Evolutionary conservation across 2,797 vertebrate species (phyloP).

Genomic region (Galagoides demidoff): DNA sequence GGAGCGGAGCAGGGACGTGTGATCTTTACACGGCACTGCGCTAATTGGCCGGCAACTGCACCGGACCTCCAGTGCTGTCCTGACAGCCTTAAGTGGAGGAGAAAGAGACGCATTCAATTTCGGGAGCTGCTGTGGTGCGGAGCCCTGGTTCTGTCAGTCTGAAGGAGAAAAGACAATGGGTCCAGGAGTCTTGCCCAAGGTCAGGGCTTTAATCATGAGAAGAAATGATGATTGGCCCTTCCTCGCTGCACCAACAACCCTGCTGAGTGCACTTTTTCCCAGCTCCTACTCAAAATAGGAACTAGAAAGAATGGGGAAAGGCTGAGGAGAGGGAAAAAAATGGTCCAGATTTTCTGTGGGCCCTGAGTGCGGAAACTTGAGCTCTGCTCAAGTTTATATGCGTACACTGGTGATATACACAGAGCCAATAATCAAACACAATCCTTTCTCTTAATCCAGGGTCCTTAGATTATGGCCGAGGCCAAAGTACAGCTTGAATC

Average conservation of each 20-base stretch:
- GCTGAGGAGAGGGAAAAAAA: neutral
- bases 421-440: neutral
- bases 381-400: neutral
- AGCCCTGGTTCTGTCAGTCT: neutral
- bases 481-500: neutral
- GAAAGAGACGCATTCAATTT: neutral
- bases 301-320: neutral
- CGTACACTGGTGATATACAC: neutral
- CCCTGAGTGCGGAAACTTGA: neutral
- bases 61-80: neutral
- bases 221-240: neutral
- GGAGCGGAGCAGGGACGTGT: slow-evolving; percentile 1
- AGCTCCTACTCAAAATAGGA: slow-evolving; percentile 24
- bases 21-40: neutral
- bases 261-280: neutral
- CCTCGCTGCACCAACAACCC: neutral
- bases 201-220: neutral
- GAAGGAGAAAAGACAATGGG: neutral
- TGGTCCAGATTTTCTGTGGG: neutral
- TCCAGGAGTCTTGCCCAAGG: neutral
- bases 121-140: neutral
- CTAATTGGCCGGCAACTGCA: neutral
- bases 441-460: neutral
- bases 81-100: neutral
- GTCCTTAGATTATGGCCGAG: neutral